Evolutionary conservation across 2,797 vertebrate genomes (phyloP).

Genomic region (Mico argentatus): DNA sequence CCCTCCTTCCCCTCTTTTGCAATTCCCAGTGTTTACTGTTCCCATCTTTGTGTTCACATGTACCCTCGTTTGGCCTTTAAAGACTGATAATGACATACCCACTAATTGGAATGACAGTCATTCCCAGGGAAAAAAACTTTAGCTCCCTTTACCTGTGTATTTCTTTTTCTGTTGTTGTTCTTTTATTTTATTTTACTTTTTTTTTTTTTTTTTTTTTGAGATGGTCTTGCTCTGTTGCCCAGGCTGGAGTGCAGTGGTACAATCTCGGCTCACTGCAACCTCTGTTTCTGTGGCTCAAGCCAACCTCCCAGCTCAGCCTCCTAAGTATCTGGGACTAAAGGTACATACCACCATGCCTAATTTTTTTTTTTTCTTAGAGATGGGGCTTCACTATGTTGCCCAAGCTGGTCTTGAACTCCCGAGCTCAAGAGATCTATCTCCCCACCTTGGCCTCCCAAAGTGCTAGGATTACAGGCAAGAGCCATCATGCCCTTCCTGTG

Average conservation of each 20-base stretch:
- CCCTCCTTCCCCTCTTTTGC: background rate
- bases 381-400: background rate
- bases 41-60: background rate
- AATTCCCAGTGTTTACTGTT: background rate
- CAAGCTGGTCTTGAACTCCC: background rate
- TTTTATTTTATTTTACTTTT: background rate
- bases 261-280: background rate
- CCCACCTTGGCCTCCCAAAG: background rate
- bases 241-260: background rate
- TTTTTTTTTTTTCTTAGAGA: background rate
- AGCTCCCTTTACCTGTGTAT: background rate
- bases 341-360: background rate
- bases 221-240: background rate
- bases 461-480: background rate
- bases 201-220: background rate
- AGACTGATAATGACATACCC: background rate
- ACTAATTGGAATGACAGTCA: background rate
- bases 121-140: background rate
- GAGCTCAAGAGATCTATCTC: background rate
- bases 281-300: background rate
- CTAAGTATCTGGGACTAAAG: background rate
- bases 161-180: background rate
- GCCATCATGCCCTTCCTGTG: background rate
- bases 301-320: background rate
- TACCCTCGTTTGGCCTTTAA: conserved; percentile 5